Evolutionary conservation across 2,888 invertebrate genomes (phyloP), one percentile per base, ranked within the genome.

Genomic region (Cantharis lateralis): DNA sequence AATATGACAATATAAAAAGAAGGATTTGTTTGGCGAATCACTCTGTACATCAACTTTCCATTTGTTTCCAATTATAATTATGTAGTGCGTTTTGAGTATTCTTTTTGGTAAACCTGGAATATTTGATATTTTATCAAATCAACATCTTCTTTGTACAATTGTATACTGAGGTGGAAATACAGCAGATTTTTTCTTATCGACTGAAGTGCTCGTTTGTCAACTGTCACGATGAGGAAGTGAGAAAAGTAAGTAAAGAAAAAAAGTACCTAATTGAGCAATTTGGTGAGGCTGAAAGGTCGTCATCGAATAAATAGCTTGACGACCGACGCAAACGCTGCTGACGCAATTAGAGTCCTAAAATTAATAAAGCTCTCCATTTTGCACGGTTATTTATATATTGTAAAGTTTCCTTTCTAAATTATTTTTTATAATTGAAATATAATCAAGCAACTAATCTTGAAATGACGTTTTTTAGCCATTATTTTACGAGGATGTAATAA

Each of bases 131-230:
- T 72, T 76, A 70, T 72, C 76, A 72, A n/a, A 64, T 24, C 71
- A 68, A 24, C 62, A 62, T 72, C 63, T 72, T 73, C 68, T 74
- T 77, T 48, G n/a, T 48, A 66, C 18, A 66, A 66, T 71, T 74
- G 68, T 71, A 66, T 48, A 28, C 71, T 15, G 64, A 70, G 71
- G 68, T 73, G 68, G 74, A 24, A 66, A 62, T 68, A 70, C 64
- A 74, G 68, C 73, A 73, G 72, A 64, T 77, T 77, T 74, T 76
- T 69, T 68, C 66, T 77, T 77, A 77, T 72, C 71, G 74, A 68
- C 71, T 72, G 76, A 79, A 74, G 77, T 78, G 76, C 76, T 79
- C 79, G 74, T 79, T 78, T 79, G 76, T 79, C 79, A 79, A 78
- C 78, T 78, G 78, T 79, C 79, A 75, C 79, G 73, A 64, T 71